phyloP scores from a whole-genome alignment of 2,888 invertebrate genomes.

The Scaptomyza reducta region DNA sequence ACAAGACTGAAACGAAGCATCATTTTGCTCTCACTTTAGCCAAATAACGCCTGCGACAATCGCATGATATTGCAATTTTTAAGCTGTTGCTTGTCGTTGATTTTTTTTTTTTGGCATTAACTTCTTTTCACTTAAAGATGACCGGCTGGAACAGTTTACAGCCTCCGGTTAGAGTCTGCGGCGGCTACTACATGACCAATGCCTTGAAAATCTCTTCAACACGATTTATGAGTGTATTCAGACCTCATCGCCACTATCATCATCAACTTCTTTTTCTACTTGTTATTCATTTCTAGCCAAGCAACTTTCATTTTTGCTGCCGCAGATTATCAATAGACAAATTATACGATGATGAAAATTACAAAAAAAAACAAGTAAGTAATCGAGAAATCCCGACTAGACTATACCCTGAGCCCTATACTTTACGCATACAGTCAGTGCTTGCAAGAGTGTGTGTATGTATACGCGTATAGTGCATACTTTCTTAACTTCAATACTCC shows the following conservation, averaged over 20 bases:
- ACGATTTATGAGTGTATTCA: slow-evolving; percentile 44
- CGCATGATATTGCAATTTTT: slow-evolving; percentile 70
- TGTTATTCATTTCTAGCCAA: slow-evolving; percentile 39
- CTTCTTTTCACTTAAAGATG: slow-evolving; percentile 59
- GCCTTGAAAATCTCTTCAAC: slow-evolving; percentile 47
- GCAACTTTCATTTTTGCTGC: slow-evolving; percentile 75
- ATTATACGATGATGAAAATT: slow-evolving; percentile 14
- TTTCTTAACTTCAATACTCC: too few relatives aligned
- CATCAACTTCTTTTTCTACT: slow-evolving; percentile 16
- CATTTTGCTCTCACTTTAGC: slow-evolving; percentile 63
- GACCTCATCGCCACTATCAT: background rate
- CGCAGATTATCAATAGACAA: slow-evolving; percentile 64
- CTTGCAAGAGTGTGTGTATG: too few relatives aligned
- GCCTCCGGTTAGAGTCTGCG: slow-evolving; percentile 37
- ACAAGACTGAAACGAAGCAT: slow-evolving; percentile 13
- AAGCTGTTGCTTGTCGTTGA: background rate
- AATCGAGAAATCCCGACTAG: too few relatives aligned
- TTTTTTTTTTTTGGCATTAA: slow-evolving; percentile 58
- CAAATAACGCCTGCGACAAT: slow-evolving; percentile 55
- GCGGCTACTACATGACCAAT: slow-evolving; percentile 42
- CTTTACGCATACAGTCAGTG: too few relatives aligned
- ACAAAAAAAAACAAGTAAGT: too few relatives aligned
- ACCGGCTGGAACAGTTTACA: slow-evolving; percentile 31
- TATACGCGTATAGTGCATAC: too few relatives aligned
- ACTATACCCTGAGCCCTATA: too few relatives aligned